Conservation (phyloP, 2,113 vertebrate genomes). For the Petaurus breviceps region DNA sequence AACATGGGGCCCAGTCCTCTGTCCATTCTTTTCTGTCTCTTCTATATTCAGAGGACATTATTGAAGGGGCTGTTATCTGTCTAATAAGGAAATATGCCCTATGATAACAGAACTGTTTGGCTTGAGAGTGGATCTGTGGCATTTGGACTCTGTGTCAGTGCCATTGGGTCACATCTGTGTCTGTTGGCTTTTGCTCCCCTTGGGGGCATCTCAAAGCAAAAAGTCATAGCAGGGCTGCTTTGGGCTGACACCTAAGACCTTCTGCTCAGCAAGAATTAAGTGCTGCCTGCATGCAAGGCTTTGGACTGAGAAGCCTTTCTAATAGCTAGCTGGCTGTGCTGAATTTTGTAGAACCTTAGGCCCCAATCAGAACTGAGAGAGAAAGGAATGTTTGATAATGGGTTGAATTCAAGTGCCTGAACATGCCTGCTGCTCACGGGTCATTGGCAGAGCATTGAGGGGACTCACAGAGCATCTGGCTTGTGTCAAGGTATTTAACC, state of each 20-base stretch:
- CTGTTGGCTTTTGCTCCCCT: background rate
- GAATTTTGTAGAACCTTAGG: background rate
- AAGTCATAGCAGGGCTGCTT: background rate
- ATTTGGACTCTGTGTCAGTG: background rate
- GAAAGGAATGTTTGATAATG: background rate
- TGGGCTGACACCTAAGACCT: background rate
- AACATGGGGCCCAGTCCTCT: too few relatives aligned
- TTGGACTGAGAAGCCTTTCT: background rate
- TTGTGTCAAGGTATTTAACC: conserved; percentile 26
- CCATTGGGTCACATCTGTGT: background rate
- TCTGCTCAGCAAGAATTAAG: background rate
- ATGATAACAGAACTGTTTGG: background rate
- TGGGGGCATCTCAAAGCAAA: background rate
- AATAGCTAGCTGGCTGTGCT: background rate
- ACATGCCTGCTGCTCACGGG: conserved; percentile 16
- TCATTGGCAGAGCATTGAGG: conserved; percentile 42
- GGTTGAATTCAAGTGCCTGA: conserved; percentile 39
- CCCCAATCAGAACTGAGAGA: background rate
- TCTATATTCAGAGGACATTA: background rate
- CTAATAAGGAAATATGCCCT: background rate
- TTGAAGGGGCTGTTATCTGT: too few relatives aligned
- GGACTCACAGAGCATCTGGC: conserved; percentile 26
- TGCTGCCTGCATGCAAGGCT: background rate
- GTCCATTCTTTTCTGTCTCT: background rate
- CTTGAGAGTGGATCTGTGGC: background rate